Evolutionary conservation across 2,888 invertebrate genomes (phyloP).

Genomic region (Oligia strigilis): DNA sequence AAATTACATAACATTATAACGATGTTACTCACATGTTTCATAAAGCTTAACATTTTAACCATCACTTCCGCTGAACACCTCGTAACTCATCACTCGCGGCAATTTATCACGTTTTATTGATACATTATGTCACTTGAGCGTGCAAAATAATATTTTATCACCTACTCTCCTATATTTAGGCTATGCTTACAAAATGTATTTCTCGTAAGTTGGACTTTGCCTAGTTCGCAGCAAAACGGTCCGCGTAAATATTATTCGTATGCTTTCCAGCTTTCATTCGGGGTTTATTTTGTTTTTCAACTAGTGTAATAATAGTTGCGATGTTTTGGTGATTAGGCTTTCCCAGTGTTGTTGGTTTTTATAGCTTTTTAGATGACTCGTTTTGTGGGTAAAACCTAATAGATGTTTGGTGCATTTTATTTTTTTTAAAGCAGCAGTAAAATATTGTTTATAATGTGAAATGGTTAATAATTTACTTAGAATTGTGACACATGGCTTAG

Average conservation of each 20-base stretch:
- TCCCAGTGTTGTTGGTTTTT: slow-evolving; percentile 28
- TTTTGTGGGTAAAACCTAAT: slow-evolving; percentile 12
- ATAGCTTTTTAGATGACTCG: neutral
- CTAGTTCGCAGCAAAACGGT: slow-evolving; percentile 43
- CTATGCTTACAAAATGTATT: slow-evolving; percentile 37
- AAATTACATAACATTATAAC: slow-evolving; percentile 42
- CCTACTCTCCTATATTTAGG: slow-evolving; percentile 52
- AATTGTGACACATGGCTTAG: slow-evolving; percentile 18
- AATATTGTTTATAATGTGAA: slow-evolving; percentile 16
- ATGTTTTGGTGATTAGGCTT: slow-evolving; percentile 28
- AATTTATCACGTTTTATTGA: slow-evolving; percentile 63
- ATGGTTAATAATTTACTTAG: slow-evolving; percentile 43
- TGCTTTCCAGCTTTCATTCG: slow-evolving; percentile 41
- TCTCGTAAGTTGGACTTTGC: slow-evolving; percentile 31
- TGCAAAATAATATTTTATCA: slow-evolving; percentile 63
- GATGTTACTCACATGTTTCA: slow-evolving; percentile 31
- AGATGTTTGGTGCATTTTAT: slow-evolving; percentile 14
- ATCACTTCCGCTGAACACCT: slow-evolving; percentile 40
- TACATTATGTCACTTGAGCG: slow-evolving; percentile 54
- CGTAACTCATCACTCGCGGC: slow-evolving; percentile 51
- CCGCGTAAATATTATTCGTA: slow-evolving; percentile 34
- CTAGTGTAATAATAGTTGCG: slow-evolving; percentile 14
- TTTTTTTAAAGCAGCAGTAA: neutral
- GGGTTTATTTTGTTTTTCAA: slow-evolving; percentile 41
- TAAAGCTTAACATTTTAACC: slow-evolving; percentile 37